Percentiles rank a stretch among this genome's conserved stretches.
These are phyloP conservation scores for Homarus americanus DNA, from an alignment of 1,140 invertebrate species.

Conservation along the genomic window DNA sequence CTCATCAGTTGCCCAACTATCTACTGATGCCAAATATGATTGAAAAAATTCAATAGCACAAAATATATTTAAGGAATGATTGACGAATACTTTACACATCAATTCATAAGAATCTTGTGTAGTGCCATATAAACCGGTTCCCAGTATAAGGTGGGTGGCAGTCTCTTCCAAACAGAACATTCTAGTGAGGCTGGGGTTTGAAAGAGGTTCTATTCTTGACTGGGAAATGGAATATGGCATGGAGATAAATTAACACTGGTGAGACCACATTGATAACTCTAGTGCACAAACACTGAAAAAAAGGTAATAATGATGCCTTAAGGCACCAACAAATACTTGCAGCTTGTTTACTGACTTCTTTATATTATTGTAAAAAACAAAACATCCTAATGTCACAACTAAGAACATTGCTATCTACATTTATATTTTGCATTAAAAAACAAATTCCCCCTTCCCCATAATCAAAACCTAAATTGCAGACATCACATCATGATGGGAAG, in stretches of 20 bases:
- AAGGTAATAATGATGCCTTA: not conserved
- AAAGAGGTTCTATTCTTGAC: not conserved
- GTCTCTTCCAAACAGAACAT: not conserved
- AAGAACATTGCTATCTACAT: not conserved
- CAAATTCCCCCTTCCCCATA: not conserved
- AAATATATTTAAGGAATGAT: conserved; percentile 10
- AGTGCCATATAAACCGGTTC: too few species aligned
- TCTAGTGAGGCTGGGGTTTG: not conserved
- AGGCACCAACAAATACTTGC: not conserved
- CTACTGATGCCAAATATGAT: not conserved
- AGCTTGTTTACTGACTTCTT: too few species aligned
- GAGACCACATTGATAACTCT: not conserved
- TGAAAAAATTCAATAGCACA: not conserved
- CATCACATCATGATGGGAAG: conserved; percentile 25
- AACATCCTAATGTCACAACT: not conserved
- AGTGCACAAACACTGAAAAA: not conserved
- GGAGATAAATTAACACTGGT: not conserved
- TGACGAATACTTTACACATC: not conserved
- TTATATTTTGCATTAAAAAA: not conserved
- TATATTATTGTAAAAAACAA: not conserved
- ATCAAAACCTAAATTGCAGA: conserved; percentile 13
- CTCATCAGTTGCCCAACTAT: not conserved
- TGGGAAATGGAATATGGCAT: not conserved
- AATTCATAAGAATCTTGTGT: too few species aligned
- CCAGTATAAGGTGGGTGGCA: too few species aligned